Conservation (phyloP, 35 echinoderm and acorn worm genomes). For the Apostichopus parvimensis region DNA sequence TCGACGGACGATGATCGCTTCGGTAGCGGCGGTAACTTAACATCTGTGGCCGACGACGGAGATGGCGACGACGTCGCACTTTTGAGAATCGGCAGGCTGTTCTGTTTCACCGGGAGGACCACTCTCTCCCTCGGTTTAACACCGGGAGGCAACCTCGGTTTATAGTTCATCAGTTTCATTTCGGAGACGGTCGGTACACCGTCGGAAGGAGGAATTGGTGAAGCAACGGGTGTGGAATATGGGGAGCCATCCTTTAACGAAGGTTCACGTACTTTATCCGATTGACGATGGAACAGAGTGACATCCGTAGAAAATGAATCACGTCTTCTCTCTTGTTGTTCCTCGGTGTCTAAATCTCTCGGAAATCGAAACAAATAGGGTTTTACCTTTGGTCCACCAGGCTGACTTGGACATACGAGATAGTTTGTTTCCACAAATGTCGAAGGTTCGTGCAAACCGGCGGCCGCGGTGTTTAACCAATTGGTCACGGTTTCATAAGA, state of each 20-base stretch:
- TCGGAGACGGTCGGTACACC: constrained; percentile 36
- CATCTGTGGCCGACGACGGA: neutral
- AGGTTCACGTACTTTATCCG: neutral
- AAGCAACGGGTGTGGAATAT: neutral
- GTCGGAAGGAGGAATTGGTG: constrained; percentile 39
- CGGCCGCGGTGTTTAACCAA: neutral
- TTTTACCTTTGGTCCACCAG: constrained; percentile 36
- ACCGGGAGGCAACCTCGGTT: neutral
- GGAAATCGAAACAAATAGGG: constrained; percentile 52
- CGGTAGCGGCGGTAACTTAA: neutral
- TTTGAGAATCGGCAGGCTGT: constrained; percentile 13
- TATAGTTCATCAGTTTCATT: constrained; percentile 36
- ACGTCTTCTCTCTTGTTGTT: neutral
- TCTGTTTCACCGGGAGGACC: constrained; percentile 4
- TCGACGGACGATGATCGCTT: constrained; percentile 39
- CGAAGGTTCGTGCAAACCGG: neutral
- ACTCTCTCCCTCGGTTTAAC: neutral
- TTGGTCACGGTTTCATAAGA: constrained; percentile 28
- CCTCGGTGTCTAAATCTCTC: neutral
- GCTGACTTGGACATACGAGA: constrained; percentile 20
- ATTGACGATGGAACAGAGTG: neutral
- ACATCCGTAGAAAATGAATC: constrained; percentile 45
- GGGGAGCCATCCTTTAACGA: neutral
- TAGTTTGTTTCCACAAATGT: constrained; percentile 53
- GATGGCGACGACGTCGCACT: neutral